These are phyloP conservation scores for Osmerus eperlanus DNA, from an alignment of 2,113 vertebrate species.

Conservation along the genomic window DNA sequence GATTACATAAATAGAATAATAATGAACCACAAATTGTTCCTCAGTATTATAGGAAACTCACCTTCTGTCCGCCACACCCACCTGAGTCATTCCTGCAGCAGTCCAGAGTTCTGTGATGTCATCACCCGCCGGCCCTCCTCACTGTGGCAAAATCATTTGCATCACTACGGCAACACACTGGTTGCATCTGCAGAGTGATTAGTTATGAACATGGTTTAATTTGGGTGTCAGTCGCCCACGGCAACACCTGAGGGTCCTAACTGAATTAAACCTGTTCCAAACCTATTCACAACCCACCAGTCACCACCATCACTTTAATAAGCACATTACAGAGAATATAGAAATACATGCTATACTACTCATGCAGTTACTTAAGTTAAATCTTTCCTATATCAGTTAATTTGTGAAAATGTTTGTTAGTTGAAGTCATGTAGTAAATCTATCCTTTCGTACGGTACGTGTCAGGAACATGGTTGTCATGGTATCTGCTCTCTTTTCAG, in stretches of 20 bases:
- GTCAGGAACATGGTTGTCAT: conserved; percentile 1
- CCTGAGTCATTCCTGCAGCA: conserved; percentile 66
- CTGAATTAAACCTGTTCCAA: no score
- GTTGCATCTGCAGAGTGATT: conserved; percentile 24
- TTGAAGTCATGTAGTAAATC: no score
- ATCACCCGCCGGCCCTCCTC: conserved; percentile 41
- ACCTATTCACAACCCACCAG: no score
- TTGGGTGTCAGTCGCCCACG: conserved; percentile 40
- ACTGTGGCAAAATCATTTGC: conserved; percentile 35
- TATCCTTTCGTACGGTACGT: no score
- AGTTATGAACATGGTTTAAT: conserved; percentile 32
- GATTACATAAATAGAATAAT: no score
- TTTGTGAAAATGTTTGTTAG: no score
- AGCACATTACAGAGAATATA: no score
- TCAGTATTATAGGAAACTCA: neutral
- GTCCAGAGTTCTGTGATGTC: conserved; percentile 56
- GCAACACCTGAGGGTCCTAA: conserved; percentile 7
- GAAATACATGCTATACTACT: no score
- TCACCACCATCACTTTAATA: no score
- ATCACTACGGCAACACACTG: conserved; percentile 17
- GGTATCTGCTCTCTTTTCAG: conserved; percentile 11
- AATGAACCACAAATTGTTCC: neutral
- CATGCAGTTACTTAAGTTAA: no score
- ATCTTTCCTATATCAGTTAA: no score
- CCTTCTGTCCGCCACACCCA: conserved; percentile 39